Evolutionary conservation across 2,888 invertebrate species (phyloP).

Genomic region (Barypeithes pellucidus): DNA sequence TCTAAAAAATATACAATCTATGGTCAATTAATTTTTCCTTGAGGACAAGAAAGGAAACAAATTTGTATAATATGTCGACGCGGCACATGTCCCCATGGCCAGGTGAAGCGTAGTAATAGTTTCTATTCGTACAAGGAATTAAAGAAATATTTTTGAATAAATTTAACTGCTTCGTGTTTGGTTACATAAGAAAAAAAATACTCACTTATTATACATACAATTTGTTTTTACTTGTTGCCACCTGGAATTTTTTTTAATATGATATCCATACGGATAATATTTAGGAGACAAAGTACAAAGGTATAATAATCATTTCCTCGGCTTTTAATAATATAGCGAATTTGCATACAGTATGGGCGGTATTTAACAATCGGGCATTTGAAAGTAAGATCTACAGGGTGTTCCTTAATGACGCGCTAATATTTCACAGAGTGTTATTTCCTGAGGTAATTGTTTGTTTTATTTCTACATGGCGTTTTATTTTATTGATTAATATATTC

Average conservation of each 20-base stretch:
- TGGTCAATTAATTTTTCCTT: conserved; percentile 25
- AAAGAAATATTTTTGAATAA: conserved; percentile 30
- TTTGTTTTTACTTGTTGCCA: conserved; percentile 31
- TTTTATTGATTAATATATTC: too few relatives aligned
- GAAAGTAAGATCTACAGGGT: conserved; percentile 11
- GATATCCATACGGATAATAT: conserved; percentile 27
- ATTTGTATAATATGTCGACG: conserved; percentile 33
- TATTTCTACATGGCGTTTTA: too few relatives aligned
- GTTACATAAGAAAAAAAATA: conserved; percentile 28
- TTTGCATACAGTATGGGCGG: conserved; percentile 18
- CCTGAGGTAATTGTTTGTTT: too few relatives aligned
- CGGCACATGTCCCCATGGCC: conserved; percentile 29
- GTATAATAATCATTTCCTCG: not conserved
- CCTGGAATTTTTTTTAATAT: conserved; percentile 26
- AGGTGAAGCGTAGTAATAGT: conserved; percentile 24
- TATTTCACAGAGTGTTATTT: too few relatives aligned
- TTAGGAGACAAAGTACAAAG: too few relatives aligned
- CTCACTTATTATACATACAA: conserved; percentile 34
- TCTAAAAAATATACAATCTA: conserved; percentile 11
- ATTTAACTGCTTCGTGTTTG: conserved; percentile 20
- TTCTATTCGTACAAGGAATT: conserved; percentile 14
- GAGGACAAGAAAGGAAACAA: conserved; percentile 4
- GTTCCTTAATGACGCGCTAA: too few relatives aligned
- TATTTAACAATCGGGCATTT: conserved; percentile 1
- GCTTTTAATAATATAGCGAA: not conserved